Base-by-base conservation (phyloP, 2,888 invertebrate genomes). In the Entomobrya proxima region DNA sequence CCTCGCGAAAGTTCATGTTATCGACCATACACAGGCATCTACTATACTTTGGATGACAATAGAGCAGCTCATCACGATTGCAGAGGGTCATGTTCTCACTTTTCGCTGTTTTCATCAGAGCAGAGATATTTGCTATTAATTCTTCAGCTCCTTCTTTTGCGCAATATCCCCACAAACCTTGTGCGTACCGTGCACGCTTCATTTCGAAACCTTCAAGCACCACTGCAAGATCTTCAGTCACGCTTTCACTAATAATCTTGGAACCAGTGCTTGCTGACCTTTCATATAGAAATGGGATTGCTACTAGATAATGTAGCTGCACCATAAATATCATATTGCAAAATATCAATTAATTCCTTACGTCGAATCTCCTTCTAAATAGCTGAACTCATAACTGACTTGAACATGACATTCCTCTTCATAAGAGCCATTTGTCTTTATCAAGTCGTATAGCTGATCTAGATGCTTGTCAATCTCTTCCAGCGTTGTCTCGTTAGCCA, bases 131-230 rank as follows among this genome's bases (percentile, higher is more conserved):
- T 11, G 2, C 4, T 0, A 50, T 47, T 9, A 85, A 40, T 5
- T 74, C 50, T 13, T 35, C 74, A 0, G 74, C 78, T 11, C 84
- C 84, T 40, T 77, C 84, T 3, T 47, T 11, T 9, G 72, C 77
- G 18, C 84, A 84, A 37, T 84, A 78, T 2, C 84, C 84, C 84
- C 84, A 84, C 1, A 72, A 21, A 6, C 84, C 84, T 11, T 50
- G 55, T 2, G 15, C 27, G n/a, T 84, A 84, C n/a, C 35, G 24
- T 21, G n/a, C n/a, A 2, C 84, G 64, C n/a, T 15, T 44, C 18
- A 72, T 9, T 52, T 84, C 84, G 3, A 78, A 61, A 0, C 35
- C n/a, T 37, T 84, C 84, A 0, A 84, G 18, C 2, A 52, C 6
- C 0, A 5, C 1, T 11, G 18, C 24, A 11, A 82, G 9, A 11